Conservation (phyloP, 1,140 invertebrate species). For the Palaemon carinicauda region DNA sequence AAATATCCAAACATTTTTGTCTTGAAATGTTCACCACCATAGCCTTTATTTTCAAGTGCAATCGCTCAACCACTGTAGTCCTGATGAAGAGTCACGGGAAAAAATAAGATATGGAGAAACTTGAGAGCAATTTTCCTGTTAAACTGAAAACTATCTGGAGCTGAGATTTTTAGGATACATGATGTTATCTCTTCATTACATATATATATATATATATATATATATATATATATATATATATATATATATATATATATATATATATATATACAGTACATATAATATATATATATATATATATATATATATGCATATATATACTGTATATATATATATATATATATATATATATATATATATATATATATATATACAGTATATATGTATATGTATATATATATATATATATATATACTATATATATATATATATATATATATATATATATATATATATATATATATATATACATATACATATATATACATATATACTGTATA, state of each 20-base stretch:
- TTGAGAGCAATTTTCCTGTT: too few species aligned
- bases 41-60: too few species aligned
- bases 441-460: neutral
- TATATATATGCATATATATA: neutral
- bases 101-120: too few species aligned
- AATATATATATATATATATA: neutral
- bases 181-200: too few species aligned
- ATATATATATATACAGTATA: neutral
- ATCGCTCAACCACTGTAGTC: too few species aligned
- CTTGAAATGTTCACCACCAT: too few species aligned
- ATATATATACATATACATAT: neutral
- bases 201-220: neutral
- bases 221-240: constrained; percentile 4
- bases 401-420: neutral
- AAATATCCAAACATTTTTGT: too few species aligned
- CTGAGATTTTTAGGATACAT: too few species aligned
- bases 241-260: neutral
- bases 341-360: constrained; percentile 4
- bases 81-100: too few species aligned
- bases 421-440: neutral
- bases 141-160: too few species aligned
- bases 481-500: neutral
- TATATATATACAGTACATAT: too few species aligned
- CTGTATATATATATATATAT: neutral
- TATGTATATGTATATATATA: constrained; percentile 7